A percentile compares a stretch with the other conserved stretches of the same genome.
phyloP scores from a whole-genome alignment of 1,140 invertebrate genomes.

The Pomacea maculata region DNA sequence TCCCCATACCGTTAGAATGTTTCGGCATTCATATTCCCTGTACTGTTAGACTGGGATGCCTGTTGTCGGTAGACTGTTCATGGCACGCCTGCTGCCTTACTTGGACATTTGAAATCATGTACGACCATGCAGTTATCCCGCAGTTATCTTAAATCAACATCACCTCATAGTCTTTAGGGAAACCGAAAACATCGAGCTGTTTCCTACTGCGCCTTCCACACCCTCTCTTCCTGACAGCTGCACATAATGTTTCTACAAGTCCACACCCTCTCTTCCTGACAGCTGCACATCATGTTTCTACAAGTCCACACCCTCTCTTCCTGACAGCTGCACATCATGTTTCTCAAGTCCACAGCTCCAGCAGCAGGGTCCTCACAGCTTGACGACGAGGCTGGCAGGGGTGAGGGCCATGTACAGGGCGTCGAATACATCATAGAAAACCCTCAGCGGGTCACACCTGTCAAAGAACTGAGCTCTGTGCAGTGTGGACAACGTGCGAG shows the following conservation, averaged over 20 bases:
- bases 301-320: not conserved
- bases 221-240: not conserved
- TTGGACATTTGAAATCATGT: too few relatives aligned
- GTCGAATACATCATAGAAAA: constrained; percentile 5
- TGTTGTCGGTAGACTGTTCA: too few relatives aligned
- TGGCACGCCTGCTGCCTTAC: too few relatives aligned
- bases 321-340: not conserved
- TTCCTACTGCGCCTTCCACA: not conserved
- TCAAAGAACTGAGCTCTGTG: constrained; percentile 35
- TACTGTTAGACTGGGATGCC: too few relatives aligned
- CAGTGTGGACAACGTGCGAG: constrained; percentile 23
- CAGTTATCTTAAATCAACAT: not conserved
- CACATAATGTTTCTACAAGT: not conserved
- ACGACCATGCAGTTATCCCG: too few relatives aligned
- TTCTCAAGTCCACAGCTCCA: not conserved
- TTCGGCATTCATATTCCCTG: too few relatives aligned
- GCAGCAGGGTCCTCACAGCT: too few relatives aligned
- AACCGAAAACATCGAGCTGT: not conserved
- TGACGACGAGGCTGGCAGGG: too few relatives aligned
- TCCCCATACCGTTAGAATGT: too few relatives aligned
- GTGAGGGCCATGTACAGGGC: not conserved
- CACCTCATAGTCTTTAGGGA: not conserved
- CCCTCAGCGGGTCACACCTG: not conserved
- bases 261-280: not conserved
- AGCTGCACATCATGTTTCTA: not conserved